These are phyloP conservation scores for Polypterus bichir DNA, from an alignment of 2,113 vertebrate species.

Conservation along the genomic window DNA sequence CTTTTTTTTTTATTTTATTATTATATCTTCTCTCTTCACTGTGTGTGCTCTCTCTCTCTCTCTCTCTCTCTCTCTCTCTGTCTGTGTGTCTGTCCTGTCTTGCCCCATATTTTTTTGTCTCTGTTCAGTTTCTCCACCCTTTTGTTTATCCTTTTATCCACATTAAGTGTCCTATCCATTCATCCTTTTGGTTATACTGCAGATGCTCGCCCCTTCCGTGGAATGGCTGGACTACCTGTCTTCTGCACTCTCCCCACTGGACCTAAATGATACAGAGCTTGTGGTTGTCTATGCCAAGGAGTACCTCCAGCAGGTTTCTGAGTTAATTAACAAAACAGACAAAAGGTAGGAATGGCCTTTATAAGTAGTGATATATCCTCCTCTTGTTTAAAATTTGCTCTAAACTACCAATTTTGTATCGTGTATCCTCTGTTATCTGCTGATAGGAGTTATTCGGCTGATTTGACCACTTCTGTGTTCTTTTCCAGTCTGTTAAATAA, in stretches of 20 bases:
- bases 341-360: slow-evolving; percentile 44
- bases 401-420: too few relatives aligned
- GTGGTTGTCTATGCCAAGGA: slow-evolving; percentile 81
- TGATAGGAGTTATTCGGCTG: too few relatives aligned
- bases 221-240: slow-evolving; percentile 88
- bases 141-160: too few relatives aligned
- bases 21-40: too few relatives aligned
- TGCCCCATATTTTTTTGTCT: background rate
- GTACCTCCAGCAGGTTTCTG: slow-evolving; percentile 83
- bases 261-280: slow-evolving; percentile 68
- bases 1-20: too few relatives aligned
- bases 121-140: background rate
- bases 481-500: slow-evolving; percentile 73
- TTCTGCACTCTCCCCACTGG: slow-evolving; percentile 71
- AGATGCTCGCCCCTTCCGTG: slow-evolving; percentile 68
- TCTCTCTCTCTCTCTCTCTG: too few relatives aligned
- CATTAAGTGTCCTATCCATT: too few relatives aligned
- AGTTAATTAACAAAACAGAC: slow-evolving; percentile 80
- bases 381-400: too few relatives aligned
- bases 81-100: too few relatives aligned
- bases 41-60: too few relatives aligned
- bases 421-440: too few relatives aligned
- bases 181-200: background rate
- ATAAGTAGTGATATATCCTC: too few relatives aligned
- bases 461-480: background rate